Evolutionary conservation across 1,140 invertebrate species (phyloP), one percentile per base, ranked within the genome.

Genomic region (Drosophila burlai): DNA sequence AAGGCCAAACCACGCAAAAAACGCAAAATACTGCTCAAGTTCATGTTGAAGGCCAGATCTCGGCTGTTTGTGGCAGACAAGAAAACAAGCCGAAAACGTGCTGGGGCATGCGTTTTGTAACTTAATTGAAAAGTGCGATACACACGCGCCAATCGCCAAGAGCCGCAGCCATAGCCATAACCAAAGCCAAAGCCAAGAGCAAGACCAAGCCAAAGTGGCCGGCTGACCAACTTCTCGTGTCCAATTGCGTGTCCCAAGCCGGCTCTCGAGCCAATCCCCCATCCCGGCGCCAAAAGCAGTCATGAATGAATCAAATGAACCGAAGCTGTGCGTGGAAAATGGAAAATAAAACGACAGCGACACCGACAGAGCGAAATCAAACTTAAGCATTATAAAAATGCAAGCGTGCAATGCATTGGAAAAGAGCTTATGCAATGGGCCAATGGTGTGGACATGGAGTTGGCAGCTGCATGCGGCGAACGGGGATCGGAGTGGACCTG

Each of bases 61-160:
- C 63, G 16, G 58, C 52, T 16, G 54, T 43, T 29, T n/a, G 72
- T 49, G 34, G 42, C 46, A 40, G 55, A 64, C 69, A 78, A 55
- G 76, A 77, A 57, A 69, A 50, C 77, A 54, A 77, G 77, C 54
- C 13, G 26, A 66, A 86, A 90, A 90, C 84, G 85, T 89, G 85
- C 85, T 64, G 68, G 85, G 78, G 66, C 85, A 90, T 90, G 85
- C 85, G 84, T 87, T 87, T 87, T 84, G 84, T 90, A 84, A 84
- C 73, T 84, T 84, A 87, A 87, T 87, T 84, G 85, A 87, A 84
- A 87, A 87, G 84, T 87, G 85, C 84, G 84, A 84, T 81, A 90
- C 85, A 87, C 85, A 90, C 84, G 85, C 85, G 85, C 77, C 81
- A 84, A 83, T 63, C 63, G 71, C 49, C 64, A 42, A 60, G 43